Evolutionary conservation across 2,888 invertebrate species (phyloP), one percentile per base, ranked within the genome.

Genomic region (Agonum fuliginosum): DNA sequence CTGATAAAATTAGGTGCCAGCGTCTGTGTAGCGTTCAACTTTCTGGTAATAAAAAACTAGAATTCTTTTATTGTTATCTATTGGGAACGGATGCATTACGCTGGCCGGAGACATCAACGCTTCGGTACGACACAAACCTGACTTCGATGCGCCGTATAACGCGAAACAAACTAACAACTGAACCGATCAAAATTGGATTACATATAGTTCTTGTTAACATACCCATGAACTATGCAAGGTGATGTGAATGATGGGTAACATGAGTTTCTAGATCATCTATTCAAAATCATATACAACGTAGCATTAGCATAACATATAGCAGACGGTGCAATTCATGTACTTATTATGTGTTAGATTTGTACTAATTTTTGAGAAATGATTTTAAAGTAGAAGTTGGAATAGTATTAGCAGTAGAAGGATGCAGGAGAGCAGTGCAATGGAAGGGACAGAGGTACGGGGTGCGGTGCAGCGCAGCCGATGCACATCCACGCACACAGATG

Each of bases 11-110:
- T 37, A 72, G 58, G 72, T 70, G 27, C 27, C 70, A 46, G 14
- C 30, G 43, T 54, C 58, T 54, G 30, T 22, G 41, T 30, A 51
- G 46, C 48, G 48, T 20, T 67, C n/a, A 70, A 72, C 72, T 72
- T 54, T 24, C 72, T 37, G 51, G 54, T 69, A 54, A 72, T 72
- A 72, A 72, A 72, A 54, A 27, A 48, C 37, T 72, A 51, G 54
- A 72, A 70, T 58, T 72, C 51, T 73, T 73, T 58, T 73, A 73
- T 67, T 51, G 75, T 67, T 75, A 75, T 75, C 75, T 67, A 75
- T 67, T 75, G 75, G 51, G 75, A 75, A 75, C 75, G 75, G 65
- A 65, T 67, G 62, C 30, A 74, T 74, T 74, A 58, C 74, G 10
- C 10, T 24, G 46, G 27, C 12, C 6, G 67, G 65, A 67, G 75